These are phyloP conservation scores for Drosophila nr. medialis DNA, from an alignment of 2,888 invertebrate genomes.

Conservation along the genomic window DNA sequence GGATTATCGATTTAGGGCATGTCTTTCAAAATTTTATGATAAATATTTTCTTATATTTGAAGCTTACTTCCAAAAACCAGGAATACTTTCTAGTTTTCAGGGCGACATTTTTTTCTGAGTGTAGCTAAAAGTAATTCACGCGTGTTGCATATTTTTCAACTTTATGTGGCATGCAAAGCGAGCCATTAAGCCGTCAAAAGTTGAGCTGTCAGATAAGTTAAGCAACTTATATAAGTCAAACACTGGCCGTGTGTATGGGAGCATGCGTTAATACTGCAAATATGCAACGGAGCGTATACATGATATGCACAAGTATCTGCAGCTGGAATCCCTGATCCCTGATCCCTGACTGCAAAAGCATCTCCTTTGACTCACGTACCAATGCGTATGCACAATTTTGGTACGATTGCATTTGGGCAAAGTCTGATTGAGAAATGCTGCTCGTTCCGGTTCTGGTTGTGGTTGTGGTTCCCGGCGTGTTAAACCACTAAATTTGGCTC, in stretches of 20 bases:
- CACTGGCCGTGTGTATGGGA: conserved; percentile 27
- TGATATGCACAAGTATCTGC: conserved; percentile 7
- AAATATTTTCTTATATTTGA: not conserved
- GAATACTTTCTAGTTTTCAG: not conserved
- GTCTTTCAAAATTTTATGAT: not conserved
- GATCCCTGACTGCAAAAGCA: not conserved
- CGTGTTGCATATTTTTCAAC: not conserved
- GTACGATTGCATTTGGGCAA: conserved; percentile 21
- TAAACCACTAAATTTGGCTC: conserved; percentile 54
- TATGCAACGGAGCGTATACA: conserved; percentile 32
- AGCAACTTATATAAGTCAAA: conserved; percentile 73
- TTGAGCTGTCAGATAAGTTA: conserved; percentile 54
- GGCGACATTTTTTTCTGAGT: not conserved
- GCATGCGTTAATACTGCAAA: conserved; percentile 58
- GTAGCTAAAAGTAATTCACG: not conserved
- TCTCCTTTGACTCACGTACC: conserved; percentile 21
- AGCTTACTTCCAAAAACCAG: not conserved
- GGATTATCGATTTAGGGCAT: not conserved
- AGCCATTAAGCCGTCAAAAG: conserved; percentile 41
- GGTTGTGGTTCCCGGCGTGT: conserved; percentile 27
- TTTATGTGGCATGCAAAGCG: conserved; percentile 1
- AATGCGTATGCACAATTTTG: conserved; percentile 45
- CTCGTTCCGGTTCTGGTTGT: not conserved
- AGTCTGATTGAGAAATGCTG: conserved; percentile 29
- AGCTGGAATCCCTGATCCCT: conserved; percentile 13